phyloP scores from a whole-genome alignment of 2,888 invertebrate genomes.

The Azorinus chamasolen region DNA sequence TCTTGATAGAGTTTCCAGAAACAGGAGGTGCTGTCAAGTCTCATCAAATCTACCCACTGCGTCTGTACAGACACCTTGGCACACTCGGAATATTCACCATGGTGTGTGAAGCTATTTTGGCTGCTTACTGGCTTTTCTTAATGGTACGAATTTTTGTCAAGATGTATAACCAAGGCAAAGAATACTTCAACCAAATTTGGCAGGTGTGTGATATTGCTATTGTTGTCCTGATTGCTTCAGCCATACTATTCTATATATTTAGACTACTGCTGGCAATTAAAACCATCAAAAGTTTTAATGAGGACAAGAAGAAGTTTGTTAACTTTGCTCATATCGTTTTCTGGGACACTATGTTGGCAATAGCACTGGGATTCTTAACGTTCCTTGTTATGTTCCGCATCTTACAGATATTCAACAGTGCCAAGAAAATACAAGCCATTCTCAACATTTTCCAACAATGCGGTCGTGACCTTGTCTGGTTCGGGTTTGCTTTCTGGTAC shows the following conservation, averaged over 20 bases:
- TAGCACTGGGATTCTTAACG: conserved; percentile 57
- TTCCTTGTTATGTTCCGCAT: conserved; percentile 67
- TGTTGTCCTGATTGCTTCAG: conserved; percentile 32
- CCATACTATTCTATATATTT: conserved; percentile 55
- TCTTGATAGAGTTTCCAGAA: conserved; percentile 75
- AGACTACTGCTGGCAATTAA: conserved; percentile 42
- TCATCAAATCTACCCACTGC: conserved; percentile 64
- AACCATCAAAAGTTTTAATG: conserved; percentile 53
- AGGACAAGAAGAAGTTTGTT: conserved; percentile 66
- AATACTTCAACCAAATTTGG: conserved; percentile 64
- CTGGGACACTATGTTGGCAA: conserved; percentile 65
- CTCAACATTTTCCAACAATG: conserved; percentile 26
- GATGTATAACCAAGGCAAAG: conserved; percentile 41
- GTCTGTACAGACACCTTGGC: conserved; percentile 61
- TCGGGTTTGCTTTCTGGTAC: conserved; percentile 62
- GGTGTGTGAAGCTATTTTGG: conserved; percentile 57
- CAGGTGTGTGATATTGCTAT: conserved; percentile 55
- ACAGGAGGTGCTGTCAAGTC: conserved; percentile 71
- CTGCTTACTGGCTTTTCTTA: conserved; percentile 46
- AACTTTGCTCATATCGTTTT: conserved; percentile 70
- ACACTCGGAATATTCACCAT: conserved; percentile 52
- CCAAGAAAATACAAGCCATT: conserved; percentile 56
- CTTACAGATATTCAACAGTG: conserved; percentile 67
- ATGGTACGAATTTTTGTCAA: conserved; percentile 40
- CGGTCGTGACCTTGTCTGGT: conserved; percentile 61